Conservation (phyloP, 2,888 invertebrate species). For the Anodontia alba region DNA sequence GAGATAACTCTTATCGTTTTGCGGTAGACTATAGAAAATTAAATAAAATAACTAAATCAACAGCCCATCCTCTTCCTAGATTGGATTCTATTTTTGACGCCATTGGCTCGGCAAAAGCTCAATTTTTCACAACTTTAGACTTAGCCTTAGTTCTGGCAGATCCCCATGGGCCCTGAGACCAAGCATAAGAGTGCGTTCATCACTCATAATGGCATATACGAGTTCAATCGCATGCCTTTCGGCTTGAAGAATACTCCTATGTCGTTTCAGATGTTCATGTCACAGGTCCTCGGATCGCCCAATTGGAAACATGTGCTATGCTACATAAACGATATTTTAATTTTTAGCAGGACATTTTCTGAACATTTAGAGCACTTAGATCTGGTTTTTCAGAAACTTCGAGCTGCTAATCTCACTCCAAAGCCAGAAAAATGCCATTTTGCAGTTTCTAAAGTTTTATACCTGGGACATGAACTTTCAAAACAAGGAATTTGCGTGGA, state of each 20-base stretch:
- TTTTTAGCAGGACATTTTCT: constrained; percentile 47
- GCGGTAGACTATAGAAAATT: constrained; percentile 36
- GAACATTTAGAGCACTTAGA: constrained; percentile 54
- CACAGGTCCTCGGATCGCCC: constrained; percentile 40
- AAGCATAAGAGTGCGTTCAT: constrained; percentile 52
- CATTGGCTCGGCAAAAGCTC: constrained; percentile 12
- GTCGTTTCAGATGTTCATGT: constrained; percentile 47
- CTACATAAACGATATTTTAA: constrained; percentile 63
- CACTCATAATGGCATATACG: constrained; percentile 47
- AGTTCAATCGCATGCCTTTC: constrained; percentile 52
- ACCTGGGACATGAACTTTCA: constrained; percentile 27
- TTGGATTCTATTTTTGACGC: constrained; percentile 36
- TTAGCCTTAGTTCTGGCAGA: constrained; percentile 50
- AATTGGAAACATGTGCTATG: constrained; percentile 56
- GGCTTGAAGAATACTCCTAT: constrained; percentile 54
- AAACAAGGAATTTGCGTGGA: constrained; percentile 18
- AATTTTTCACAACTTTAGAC: constrained; percentile 51
- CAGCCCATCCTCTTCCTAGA: constrained; percentile 18
- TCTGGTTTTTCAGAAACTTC: constrained; percentile 45
- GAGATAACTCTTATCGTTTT: constrained; percentile 25
- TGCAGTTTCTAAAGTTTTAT: constrained; percentile 25
- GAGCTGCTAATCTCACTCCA: constrained; percentile 49
- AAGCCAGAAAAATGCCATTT: constrained; percentile 63
- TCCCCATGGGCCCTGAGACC: constrained; percentile 36
- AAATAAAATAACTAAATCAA: constrained; percentile 30